Percentiles rank a stretch among this genome's conserved stretches.
Evolutionary conservation across 1,140 invertebrate genomes (phyloP).

Genomic region (Cyrtorhinus lividipennis): DNA sequence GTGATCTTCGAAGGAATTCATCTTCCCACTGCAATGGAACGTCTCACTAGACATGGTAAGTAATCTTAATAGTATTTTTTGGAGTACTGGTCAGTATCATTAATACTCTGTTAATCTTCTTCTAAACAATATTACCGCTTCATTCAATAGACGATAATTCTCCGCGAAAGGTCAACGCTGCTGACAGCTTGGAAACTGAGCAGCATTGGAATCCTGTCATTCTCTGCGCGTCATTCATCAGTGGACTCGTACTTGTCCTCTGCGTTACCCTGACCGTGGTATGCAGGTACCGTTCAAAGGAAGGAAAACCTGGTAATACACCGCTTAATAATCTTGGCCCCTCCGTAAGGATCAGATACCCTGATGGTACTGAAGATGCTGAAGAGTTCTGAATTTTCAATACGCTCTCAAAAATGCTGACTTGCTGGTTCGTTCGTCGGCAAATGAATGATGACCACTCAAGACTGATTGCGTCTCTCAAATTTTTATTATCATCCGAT

Average conservation of each 20-base stretch:
- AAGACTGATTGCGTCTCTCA: too few relatives aligned
- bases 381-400: constrained; percentile 2
- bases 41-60: constrained; percentile 26
- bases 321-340: background rate
- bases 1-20: constrained; percentile 41
- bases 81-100: background rate
- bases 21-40: constrained; percentile 33
- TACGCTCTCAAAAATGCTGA: background rate
- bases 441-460: background rate
- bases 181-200: too few relatives aligned
- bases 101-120: background rate
- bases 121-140: background rate
- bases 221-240: background rate
- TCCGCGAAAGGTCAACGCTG: too few relatives aligned
- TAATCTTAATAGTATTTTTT: background rate
- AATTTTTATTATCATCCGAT: background rate
- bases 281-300: background rate
- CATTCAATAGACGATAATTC: background rate
- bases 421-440: background rate
- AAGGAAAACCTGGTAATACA: background rate
- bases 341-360: background rate
- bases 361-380: background rate
- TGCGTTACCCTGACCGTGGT: background rate
- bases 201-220: background rate
- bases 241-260: background rate